Evolutionary conservation across 2,113 vertebrate species (phyloP).

Genomic region (Prionailurus bengalensis): DNA sequence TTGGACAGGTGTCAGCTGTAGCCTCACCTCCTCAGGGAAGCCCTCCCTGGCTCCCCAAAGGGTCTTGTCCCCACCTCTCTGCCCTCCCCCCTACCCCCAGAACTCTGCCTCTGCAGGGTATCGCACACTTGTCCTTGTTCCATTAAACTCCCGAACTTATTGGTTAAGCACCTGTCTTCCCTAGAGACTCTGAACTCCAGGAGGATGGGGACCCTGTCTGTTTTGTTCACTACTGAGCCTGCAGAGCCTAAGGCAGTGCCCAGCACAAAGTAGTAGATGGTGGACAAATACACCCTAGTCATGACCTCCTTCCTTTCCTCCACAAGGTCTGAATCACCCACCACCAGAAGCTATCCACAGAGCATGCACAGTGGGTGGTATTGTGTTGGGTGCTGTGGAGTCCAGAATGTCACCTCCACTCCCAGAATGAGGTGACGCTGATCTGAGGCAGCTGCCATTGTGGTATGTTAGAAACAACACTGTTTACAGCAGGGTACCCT

Average conservation of each 20-base stretch:
- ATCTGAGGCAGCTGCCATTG: not conserved
- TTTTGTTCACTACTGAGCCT: not conserved
- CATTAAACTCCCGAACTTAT: not conserved
- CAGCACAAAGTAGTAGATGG: no score
- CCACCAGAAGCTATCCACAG: not conserved
- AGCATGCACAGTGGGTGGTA: not conserved
- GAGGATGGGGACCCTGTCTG: not conserved
- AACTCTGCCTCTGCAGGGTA: not conserved
- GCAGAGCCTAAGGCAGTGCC: not conserved
- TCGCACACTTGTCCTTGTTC: not conserved
- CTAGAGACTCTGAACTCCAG: not conserved
- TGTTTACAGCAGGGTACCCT: not conserved
- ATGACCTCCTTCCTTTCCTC: slow-evolving; percentile 37
- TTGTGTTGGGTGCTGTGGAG: not conserved
- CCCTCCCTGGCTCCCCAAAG: not conserved
- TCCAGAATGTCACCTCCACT: not conserved
- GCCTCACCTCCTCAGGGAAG: not conserved
- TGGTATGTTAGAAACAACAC: not conserved
- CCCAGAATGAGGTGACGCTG: not conserved
- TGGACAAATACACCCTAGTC: not conserved
- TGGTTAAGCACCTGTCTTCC: not conserved
- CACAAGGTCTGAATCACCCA: not conserved
- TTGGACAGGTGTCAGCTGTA: not conserved
- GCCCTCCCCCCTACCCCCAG: not conserved
- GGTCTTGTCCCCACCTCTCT: not conserved